Conservation (phyloP, 2,797 vertebrate genomes). For the Labeo calbasu region DNA sequence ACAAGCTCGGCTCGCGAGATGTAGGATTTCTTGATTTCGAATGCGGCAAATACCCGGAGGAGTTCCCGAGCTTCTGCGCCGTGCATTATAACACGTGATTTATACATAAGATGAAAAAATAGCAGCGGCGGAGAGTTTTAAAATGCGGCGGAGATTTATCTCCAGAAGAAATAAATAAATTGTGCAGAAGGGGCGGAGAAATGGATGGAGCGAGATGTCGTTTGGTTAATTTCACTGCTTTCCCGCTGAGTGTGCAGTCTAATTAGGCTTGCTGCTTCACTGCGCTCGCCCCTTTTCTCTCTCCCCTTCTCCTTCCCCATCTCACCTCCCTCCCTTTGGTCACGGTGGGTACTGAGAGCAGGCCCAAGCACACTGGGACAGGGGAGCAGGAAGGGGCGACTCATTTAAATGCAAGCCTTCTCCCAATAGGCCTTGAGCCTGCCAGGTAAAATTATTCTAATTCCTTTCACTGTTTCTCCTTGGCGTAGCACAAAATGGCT, state of each 20-base stretch:
- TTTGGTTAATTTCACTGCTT: conserved; percentile 50
- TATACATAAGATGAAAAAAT: conserved; percentile 41
- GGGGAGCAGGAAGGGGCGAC: conserved; percentile 33
- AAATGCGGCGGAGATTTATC: conserved; percentile 39
- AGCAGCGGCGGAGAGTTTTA: conserved; percentile 34
- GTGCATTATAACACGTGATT: conserved; percentile 42
- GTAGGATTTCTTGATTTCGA: conserved; percentile 50
- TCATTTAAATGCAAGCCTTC: conserved; percentile 61
- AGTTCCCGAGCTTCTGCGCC: conserved; percentile 25
- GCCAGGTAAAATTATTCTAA: conserved; percentile 59
- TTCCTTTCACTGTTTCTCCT: conserved; percentile 37
- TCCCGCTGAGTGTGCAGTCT: conserved; percentile 51
- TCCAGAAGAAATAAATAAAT: conserved; percentile 34
- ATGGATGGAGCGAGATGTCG: conserved; percentile 35
- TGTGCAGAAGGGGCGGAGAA: conserved; percentile 12
- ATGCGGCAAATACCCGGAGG: conserved; percentile 48
- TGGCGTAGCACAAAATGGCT: conserved; percentile 43
- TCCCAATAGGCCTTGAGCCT: conserved; percentile 54
- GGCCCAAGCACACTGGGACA: conserved; percentile 31
- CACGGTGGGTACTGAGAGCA: conserved; percentile 37
- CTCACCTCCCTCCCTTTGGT: conserved; percentile 23
- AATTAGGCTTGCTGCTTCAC: conserved; percentile 57
- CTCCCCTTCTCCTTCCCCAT: neutral
- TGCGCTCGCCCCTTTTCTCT: conserved; percentile 15
- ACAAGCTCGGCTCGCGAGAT: conserved; percentile 38